These are phyloP conservation scores for Patella pellucida DNA, from an alignment of 2,888 invertebrate genomes.

Conservation along the genomic window DNA sequence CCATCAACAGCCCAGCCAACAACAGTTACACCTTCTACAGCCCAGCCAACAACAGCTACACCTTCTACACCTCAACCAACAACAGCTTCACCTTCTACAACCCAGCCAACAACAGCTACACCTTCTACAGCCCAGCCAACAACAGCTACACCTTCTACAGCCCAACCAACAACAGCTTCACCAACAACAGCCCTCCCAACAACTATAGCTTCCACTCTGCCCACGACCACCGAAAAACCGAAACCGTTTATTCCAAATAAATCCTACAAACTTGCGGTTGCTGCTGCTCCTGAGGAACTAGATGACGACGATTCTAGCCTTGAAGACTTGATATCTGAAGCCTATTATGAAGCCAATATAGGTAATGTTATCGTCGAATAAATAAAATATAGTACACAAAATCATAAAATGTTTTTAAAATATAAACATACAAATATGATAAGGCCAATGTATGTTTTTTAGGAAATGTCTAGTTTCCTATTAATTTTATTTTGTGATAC, in stretches of 20 bases:
- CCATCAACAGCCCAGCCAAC: background rate
- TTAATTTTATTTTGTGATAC: too few relatives aligned
- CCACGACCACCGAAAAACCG: background rate
- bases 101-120: background rate
- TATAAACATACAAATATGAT: too few relatives aligned
- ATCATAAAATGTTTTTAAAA: too few relatives aligned
- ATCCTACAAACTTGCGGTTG: background rate
- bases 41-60: background rate
- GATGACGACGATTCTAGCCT: background rate
- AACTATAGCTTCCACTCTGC: background rate
- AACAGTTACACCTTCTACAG: background rate
- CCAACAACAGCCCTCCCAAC: background rate
- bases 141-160: background rate
- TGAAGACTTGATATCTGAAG: background rate
- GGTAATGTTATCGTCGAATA: background rate
- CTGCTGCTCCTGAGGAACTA: background rate
- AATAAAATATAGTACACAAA: too few relatives aligned
- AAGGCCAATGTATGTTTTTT: too few relatives aligned
- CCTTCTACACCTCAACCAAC: background rate
- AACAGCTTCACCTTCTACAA: background rate
- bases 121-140: background rate
- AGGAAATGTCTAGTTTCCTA: too few relatives aligned
- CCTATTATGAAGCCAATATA: slow-evolving; percentile 9
- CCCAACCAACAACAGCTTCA: background rate
- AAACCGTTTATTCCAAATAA: slow-evolving; percentile 9